These are phyloP conservation scores for Rosalia funebris DNA, from an alignment of 2,888 invertebrate species.

Conservation along the genomic window DNA sequence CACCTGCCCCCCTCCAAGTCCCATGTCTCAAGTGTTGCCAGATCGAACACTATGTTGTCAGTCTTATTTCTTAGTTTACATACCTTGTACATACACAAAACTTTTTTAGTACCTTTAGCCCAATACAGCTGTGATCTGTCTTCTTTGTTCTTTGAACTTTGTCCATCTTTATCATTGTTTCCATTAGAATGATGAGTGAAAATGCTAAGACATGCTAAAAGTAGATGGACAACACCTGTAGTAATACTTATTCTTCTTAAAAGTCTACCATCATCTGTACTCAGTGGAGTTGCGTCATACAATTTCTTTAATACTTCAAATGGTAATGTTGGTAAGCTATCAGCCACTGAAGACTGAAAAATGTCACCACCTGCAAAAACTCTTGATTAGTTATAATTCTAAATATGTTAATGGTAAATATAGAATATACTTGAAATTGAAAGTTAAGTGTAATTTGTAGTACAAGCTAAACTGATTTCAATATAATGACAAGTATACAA, in stretches of 20 bases:
- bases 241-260: conserved; percentile 83
- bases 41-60: too few species aligned
- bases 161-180: conserved; percentile 54
- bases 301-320: conserved; percentile 82
- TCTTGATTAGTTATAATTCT: too few species aligned
- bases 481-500: too few species aligned
- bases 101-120: conserved; percentile 81
- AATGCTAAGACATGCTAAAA: conserved; percentile 87
- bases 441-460: too few species aligned
- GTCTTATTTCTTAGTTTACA: too few species aligned
- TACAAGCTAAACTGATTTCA: too few species aligned
- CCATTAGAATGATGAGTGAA: conserved; percentile 83
- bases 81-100: too few species aligned
- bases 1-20: too few species aligned
- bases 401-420: too few species aligned
- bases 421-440: too few species aligned
- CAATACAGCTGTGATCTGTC: conserved; percentile 82
- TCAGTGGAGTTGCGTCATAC: conserved; percentile 79
- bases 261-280: conserved; percentile 79
- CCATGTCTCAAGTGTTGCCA: too few species aligned
- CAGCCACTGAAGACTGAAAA: conserved; percentile 75
- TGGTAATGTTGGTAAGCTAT: conserved; percentile 77
- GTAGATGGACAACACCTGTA: conserved; percentile 85
- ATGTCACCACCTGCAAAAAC: conserved; percentile 71
- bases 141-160: conserved; percentile 55